These are phyloP conservation scores for Argyra leucocephala DNA, from an alignment of 2,888 invertebrate genomes.

Conservation along the genomic window DNA sequence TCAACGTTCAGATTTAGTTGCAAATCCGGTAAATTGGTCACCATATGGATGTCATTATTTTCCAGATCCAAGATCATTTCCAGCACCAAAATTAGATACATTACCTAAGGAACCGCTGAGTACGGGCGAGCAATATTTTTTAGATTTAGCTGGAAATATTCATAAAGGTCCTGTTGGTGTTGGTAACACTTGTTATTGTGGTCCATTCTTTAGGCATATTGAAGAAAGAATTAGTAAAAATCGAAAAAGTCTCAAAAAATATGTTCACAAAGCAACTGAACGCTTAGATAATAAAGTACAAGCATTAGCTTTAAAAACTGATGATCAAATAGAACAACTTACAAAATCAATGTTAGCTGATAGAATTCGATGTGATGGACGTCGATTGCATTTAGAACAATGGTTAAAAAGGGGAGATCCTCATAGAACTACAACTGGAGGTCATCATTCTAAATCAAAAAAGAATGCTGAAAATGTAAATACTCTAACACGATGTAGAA, in stretches of 20 bases:
- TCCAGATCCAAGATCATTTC: slow-evolving; percentile 76
- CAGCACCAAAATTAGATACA: slow-evolving; percentile 74
- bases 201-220: slow-evolving; percentile 80
- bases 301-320: slow-evolving; percentile 63
- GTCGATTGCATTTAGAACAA: slow-evolving; percentile 59
- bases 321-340: slow-evolving; percentile 60
- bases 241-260: slow-evolving; percentile 53
- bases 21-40: slow-evolving; percentile 58
- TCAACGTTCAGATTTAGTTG: slow-evolving; percentile 31
- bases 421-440: slow-evolving; percentile 50
- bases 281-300: slow-evolving; percentile 72
- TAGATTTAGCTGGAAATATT: slow-evolving; percentile 89
- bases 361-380: slow-evolving; percentile 43
- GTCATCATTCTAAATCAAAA: slow-evolving; percentile 45
- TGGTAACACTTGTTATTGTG: slow-evolving; percentile 86
- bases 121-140: slow-evolving; percentile 86
- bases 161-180: slow-evolving; percentile 92
- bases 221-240: slow-evolving; percentile 68
- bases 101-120: slow-evolving; percentile 75
- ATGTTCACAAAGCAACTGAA: slow-evolving; percentile 68
- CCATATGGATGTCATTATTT: slow-evolving; percentile 88
- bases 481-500: slow-evolving; percentile 58
- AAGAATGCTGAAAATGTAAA: slow-evolving; percentile 49
- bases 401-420: slow-evolving; percentile 57
- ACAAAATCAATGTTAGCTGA: slow-evolving; percentile 45